Percentiles rank a stretch among this genome's conserved stretches.
Evolutionary conservation across 2,113 vertebrate species (phyloP).

Genomic region (Sinocyclocheilus grahami): DNA sequence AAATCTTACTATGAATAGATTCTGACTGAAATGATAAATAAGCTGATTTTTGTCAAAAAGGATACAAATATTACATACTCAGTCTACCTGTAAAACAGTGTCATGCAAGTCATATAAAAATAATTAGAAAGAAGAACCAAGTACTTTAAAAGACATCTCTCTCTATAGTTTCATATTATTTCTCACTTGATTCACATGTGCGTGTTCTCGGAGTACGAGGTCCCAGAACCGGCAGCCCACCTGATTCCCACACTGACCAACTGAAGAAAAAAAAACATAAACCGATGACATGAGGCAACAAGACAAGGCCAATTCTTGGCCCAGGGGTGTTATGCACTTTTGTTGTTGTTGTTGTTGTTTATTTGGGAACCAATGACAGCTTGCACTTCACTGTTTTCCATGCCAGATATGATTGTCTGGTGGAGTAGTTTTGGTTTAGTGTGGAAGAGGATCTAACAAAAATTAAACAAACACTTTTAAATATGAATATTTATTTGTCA

Average conservation of each 20-base stretch:
- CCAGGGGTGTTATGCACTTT: not conserved
- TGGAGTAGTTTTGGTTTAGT: not conserved
- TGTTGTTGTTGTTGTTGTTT: not conserved
- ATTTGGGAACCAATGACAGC: not conserved
- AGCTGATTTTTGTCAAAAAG: too few species aligned
- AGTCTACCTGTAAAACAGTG: not conserved
- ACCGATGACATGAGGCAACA: not conserved
- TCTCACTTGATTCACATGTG: conserved; percentile 89
- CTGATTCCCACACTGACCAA: conserved; percentile 97
- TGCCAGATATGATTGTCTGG: not conserved
- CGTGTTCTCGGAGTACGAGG: conserved; percentile 89
- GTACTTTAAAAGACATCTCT: not conserved
- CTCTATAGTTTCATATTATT: not conserved
- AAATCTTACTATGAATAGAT: not conserved
- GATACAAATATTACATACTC: not conserved
- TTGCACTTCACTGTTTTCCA: not conserved
- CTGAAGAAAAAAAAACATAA: conserved; percentile 65
- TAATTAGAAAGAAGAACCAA: too few species aligned
- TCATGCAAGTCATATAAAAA: not conserved
- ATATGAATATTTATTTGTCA: not conserved
- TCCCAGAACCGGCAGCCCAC: conserved; percentile 97
- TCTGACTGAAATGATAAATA: too few species aligned
- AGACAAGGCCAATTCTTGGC: not conserved
- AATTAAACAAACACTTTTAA: not conserved
- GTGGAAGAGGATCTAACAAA: not conserved